A percentile compares a stretch with the other conserved stretches of the same genome.
These are phyloP conservation scores for Toxotes jaculatrix DNA, from an alignment of 2,113 vertebrate genomes.

Conservation along the genomic window DNA sequence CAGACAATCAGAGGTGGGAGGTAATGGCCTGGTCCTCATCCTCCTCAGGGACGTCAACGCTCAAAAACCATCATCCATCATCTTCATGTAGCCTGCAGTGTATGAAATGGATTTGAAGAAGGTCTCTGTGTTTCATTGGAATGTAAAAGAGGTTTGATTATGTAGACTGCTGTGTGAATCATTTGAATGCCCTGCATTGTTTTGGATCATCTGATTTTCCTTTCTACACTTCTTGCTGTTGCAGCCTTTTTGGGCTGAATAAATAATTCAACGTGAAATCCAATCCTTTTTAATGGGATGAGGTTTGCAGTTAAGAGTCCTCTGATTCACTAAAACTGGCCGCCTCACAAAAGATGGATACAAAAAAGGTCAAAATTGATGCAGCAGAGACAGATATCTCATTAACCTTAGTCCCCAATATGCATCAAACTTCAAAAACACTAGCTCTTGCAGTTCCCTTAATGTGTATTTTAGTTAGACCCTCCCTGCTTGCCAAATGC, in stretches of 20 bases:
- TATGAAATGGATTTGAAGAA: constrained; percentile 6
- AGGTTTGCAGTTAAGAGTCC: not conserved
- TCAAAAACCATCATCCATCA: constrained; percentile 17
- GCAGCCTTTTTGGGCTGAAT: not conserved
- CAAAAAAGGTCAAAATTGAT: not conserved
- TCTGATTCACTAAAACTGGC: too few species aligned
- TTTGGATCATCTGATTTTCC: not conserved
- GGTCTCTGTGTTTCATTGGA: not conserved
- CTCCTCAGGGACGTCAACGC: not conserved
- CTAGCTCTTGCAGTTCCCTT: too few species aligned
- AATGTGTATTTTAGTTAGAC: not conserved
- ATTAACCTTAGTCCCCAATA: not conserved
- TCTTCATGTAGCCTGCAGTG: constrained; percentile 1
- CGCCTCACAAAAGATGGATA: too few species aligned
- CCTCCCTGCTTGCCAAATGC: not conserved
- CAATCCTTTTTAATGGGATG: not conserved
- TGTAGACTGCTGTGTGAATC: not conserved
- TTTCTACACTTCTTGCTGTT: too few species aligned
- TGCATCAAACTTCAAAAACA: too few species aligned
- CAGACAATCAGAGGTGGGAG: constrained; percentile 23
- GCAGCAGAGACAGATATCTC: not conserved
- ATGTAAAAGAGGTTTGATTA: not conserved
- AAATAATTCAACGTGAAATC: not conserved
- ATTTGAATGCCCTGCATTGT: not conserved
- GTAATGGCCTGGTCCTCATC: not conserved